Evolutionary conservation across 2,113 vertebrate species (phyloP).

Genomic region (Fukomys damarensis): DNA sequence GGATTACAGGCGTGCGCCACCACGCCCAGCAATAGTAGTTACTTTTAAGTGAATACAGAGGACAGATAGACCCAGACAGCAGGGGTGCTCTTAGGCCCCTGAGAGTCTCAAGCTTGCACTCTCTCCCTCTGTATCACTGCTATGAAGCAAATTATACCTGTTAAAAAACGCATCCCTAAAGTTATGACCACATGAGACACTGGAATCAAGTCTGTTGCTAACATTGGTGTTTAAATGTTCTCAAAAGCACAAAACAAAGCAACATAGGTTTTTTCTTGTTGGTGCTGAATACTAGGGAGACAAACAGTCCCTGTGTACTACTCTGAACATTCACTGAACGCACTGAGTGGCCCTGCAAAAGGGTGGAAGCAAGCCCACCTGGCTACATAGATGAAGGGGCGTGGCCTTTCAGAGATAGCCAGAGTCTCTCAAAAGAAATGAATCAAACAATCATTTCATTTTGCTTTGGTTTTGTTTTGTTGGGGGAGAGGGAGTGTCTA

Average conservation of each 20-base stretch:
- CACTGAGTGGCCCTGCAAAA: not conserved
- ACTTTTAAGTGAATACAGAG: not conserved
- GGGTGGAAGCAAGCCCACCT: no score
- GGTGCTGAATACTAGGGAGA: not conserved
- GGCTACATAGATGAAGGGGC: not conserved
- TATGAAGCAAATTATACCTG: constrained; percentile 33
- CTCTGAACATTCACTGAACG: not conserved
- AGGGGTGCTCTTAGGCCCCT: not conserved
- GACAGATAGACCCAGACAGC: no score
- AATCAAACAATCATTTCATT: not conserved
- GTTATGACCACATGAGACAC: not conserved
- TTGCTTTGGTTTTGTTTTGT: no score
- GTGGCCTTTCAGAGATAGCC: not conserved
- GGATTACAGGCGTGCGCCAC: no score
- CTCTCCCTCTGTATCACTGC: not conserved
- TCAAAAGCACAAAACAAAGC: not conserved
- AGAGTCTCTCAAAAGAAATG: not conserved
- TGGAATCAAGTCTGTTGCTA: not conserved
- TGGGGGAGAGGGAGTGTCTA: not conserved
- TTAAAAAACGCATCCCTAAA: not conserved
- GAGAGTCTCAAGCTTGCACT: not conserved
- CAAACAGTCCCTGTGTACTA: not conserved
- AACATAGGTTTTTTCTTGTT: not conserved
- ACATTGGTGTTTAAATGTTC: not conserved
- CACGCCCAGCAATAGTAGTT: no score